phyloP scores from a whole-genome alignment of 2,888 invertebrate genomes.

The Eurytoma adleriae region DNA sequence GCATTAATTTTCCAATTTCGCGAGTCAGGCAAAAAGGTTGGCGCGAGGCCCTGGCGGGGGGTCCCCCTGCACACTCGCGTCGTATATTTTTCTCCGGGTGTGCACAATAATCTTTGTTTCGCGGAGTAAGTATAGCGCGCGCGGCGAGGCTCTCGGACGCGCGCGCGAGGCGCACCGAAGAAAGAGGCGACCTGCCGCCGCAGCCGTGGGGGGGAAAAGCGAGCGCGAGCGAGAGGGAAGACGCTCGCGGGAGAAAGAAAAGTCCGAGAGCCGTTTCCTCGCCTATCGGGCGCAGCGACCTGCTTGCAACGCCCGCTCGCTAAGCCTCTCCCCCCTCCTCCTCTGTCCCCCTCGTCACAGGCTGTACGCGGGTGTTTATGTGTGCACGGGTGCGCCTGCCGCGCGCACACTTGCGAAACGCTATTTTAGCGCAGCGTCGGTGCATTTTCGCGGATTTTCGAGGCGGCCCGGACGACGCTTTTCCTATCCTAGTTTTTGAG shows the following conservation, averaged over 20 bases:
- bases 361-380: not conserved
- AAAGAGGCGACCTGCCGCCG: not conserved
- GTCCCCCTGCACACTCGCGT: too few species aligned
- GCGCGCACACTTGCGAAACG: constrained; percentile 22
- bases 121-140: too few species aligned
- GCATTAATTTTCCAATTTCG: too few species aligned
- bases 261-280: constrained; percentile 37
- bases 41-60: too few species aligned
- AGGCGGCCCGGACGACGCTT: too few species aligned
- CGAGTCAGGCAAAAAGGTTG: too few species aligned
- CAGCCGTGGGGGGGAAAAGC: not conserved
- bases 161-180: too few species aligned
- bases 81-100: not conserved
- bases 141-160: too few species aligned
- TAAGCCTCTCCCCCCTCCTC: too few species aligned
- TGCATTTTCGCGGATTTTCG: constrained; percentile 20
- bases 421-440: constrained; percentile 22
- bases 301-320: constrained; percentile 38
- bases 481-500: too few species aligned
- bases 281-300: constrained; percentile 48
- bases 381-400: not conserved
- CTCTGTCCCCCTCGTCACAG: not conserved
- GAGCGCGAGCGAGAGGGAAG: constrained; percentile 7
- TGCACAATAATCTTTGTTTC: constrained; percentile 37
- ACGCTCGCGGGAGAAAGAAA: constrained; percentile 30